Evolutionary conservation across 2,797 vertebrate genomes (phyloP), one percentile per base, ranked within the genome.

Genomic region (Microctenopoma steveboyesi): DNA sequence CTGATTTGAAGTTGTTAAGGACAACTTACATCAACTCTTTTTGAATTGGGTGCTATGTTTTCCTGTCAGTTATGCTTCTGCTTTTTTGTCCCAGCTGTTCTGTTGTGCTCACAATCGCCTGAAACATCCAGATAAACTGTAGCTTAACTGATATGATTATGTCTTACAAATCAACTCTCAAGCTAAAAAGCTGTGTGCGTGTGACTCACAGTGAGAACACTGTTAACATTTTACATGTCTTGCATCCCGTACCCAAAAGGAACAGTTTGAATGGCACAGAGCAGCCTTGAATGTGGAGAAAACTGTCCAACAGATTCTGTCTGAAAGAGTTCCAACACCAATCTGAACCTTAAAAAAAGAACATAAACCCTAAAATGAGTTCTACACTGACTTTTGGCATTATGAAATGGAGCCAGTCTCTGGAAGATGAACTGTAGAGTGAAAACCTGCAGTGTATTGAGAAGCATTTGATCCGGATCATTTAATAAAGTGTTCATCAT

Each of bases 341-440:
- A 48, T 14, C 65, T 73, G 69, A 12, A 14, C 68, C 54, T 68
- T 76, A 68, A 79, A 54, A 46, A 60, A 14, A 35, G 37, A 48
- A 76, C 70, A 42, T 59, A 45, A 53, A 75, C 64, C 67, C 56
- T 11, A 81, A 78, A 78, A 65, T 1, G 27, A 2, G 58, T 69
- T 55, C 58, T 1, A 25, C 3, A 33, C 33, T 48, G 10, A 4
- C 22, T 33, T 33, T 33, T 33, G 30, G 5, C 27, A 15, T 15
- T 16, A 4, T 13, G n/a, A 3, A 14, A 1, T 33, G 30, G 30
- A 33, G 30, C 5, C 13, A 25, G 5, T 58, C 9, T 61, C 8
- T 4, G 22, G 11, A 35, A 9, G 6, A 50, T 43, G 14, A n/a
- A 43, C 12, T 30, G 13, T 39, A 3, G 11, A n/a, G 5, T 47